Percentiles rank a stretch among this genome's conserved stretches.
phyloP scores from a whole-genome alignment of 2,113 vertebrate genomes.

The Bagarius yarrelli region DNA sequence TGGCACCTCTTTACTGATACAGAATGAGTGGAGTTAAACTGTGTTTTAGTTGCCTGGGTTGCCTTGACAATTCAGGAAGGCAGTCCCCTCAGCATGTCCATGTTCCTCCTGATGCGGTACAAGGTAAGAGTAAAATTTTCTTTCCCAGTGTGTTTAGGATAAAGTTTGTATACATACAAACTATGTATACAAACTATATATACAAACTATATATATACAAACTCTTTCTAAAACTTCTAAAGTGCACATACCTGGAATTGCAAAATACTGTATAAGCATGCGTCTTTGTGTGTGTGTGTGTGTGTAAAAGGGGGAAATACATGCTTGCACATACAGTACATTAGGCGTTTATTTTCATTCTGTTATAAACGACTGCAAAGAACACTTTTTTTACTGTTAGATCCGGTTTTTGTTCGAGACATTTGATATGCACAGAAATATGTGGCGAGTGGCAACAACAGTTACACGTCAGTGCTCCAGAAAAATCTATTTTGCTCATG shows the following conservation, averaged over 20 bases:
- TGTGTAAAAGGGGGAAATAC: not conserved
- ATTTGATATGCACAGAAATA: slow-evolving; percentile 63
- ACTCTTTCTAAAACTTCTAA: not conserved
- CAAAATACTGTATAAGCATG: slow-evolving; percentile 2
- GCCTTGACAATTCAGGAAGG: slow-evolving; percentile 71
- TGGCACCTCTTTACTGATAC: slow-evolving; percentile 60
- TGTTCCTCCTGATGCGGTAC: slow-evolving; percentile 91
- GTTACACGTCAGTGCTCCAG: slow-evolving; percentile 61
- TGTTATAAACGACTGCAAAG: slow-evolving; percentile 67
- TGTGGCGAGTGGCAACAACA: slow-evolving; percentile 63
- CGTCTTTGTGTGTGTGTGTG: not conserved
- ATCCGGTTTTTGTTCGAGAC: slow-evolving; percentile 63
- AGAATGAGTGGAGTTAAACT: slow-evolving; percentile 70
- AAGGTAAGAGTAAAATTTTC: slow-evolving; percentile 78
- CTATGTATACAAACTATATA: not conserved
- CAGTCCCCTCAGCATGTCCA: slow-evolving; percentile 80
- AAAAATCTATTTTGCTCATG: slow-evolving; percentile 49
- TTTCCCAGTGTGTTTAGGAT: slow-evolving; percentile 4
- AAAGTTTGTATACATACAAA: not conserved
- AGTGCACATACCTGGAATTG: not conserved
- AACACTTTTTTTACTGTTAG: slow-evolving; percentile 62
- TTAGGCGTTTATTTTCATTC: slow-evolving; percentile 55
- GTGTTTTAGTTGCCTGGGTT: slow-evolving; percentile 66
- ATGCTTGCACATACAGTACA: slow-evolving; percentile 30
- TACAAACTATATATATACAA: not conserved